phyloP scores from a whole-genome alignment of 1,140 invertebrate genomes.

The Zeugodacus cucurbitae region DNA sequence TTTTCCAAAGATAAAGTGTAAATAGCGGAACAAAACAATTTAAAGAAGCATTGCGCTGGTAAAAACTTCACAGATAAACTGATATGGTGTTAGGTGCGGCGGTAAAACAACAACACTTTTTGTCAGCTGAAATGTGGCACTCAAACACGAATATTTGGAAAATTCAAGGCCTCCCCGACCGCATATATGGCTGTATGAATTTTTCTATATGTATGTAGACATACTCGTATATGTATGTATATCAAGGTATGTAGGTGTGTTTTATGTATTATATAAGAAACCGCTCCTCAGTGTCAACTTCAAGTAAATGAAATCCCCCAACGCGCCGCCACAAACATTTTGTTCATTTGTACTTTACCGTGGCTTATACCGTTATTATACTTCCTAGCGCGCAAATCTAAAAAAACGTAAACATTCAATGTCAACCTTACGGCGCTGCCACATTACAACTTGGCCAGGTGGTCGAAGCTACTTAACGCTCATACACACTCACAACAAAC shows the following conservation, averaged over 20 bases:
- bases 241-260: background rate
- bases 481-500: background rate
- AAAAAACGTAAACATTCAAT: slow-evolving; percentile 2
- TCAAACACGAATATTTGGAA: background rate
- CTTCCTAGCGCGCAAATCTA: background rate
- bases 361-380: background rate
- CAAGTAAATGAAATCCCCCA: background rate
- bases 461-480: slow-evolving; percentile 34
- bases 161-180: background rate
- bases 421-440: background rate
- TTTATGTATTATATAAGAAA: background rate
- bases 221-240: background rate
- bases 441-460: background rate
- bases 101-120: background rate
- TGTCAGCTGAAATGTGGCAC: background rate
- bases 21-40: background rate
- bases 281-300: background rate
- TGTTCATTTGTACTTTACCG: background rate
- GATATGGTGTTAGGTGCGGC: background rate
- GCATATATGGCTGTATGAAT: background rate
- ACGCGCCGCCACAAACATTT: background rate
- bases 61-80: background rate
- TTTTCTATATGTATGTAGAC: background rate
- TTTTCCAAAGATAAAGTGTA: background rate
- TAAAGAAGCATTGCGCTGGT: background rate